Evolutionary conservation across 2,113 vertebrate genomes (phyloP).

Genomic region (Perognathus longimembris): DNA sequence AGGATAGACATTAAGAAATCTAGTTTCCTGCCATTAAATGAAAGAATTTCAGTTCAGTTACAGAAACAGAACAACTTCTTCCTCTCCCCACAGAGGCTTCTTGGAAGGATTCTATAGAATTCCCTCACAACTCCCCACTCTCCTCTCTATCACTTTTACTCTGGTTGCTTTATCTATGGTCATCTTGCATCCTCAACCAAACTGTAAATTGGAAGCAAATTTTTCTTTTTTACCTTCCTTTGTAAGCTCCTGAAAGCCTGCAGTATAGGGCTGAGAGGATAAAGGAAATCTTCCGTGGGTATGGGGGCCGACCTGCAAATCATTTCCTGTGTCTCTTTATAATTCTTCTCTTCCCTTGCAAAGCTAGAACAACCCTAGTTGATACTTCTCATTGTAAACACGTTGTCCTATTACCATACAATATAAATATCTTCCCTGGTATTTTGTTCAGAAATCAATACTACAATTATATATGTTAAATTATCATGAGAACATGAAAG

Average conservation of each 20-base stretch:
- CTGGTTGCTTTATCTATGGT: neutral
- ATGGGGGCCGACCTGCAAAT: neutral
- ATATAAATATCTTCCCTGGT: neutral
- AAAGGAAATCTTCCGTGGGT: neutral
- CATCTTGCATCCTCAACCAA: neutral
- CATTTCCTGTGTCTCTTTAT: neutral
- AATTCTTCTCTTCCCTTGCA: neutral
- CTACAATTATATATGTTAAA: neutral
- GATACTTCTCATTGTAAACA: neutral
- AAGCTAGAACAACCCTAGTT: neutral
- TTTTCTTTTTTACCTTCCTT: neutral
- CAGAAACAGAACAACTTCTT: neutral
- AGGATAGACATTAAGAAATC: neutral
- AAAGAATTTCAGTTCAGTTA: neutral
- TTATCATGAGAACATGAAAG: neutral
- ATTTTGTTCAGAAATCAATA: constrained; percentile 27
- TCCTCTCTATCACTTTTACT: neutral
- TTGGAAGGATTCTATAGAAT: neutral
- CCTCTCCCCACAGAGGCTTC: neutral
- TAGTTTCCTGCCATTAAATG: neutral
- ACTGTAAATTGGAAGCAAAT: neutral
- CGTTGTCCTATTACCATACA: neutral
- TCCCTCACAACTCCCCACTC: neutral
- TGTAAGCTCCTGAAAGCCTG: neutral
- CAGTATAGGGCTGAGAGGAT: neutral